These are phyloP conservation scores for Coryphaenoides rupestris DNA, from an alignment of 2,113 vertebrate species.

Conservation along the genomic window DNA sequence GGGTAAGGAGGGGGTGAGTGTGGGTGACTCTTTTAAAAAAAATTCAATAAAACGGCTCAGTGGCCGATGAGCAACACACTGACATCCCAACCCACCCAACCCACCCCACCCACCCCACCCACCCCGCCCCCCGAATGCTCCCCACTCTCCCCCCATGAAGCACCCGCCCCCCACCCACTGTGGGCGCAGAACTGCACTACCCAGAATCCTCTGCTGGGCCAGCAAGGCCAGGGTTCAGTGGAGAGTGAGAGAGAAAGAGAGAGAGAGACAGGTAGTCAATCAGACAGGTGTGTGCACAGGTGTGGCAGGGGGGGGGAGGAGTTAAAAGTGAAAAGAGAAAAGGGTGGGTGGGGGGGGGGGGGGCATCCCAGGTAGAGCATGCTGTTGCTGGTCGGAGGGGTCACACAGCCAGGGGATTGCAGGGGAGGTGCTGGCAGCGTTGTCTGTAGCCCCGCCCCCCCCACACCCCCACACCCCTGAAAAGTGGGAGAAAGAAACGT, in stretches of 20 bases:
- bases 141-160: too few species aligned
- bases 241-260: too few species aligned
- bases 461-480: neutral
- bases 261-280: constrained; percentile 19
- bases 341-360: too few species aligned
- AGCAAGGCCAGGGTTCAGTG: constrained; percentile 36
- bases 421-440: too few species aligned
- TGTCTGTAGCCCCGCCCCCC: too few species aligned
- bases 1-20: neutral
- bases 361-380: too few species aligned
- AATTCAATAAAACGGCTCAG: constrained; percentile 30
- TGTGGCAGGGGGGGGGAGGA: too few species aligned
- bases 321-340: too few species aligned
- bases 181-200: constrained; percentile 60
- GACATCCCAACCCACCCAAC: constrained; percentile 25
- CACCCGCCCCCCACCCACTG: too few species aligned
- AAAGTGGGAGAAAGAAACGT: neutral
- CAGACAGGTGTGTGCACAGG: too few species aligned
- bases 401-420: too few species aligned
- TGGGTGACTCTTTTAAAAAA: constrained; percentile 17
- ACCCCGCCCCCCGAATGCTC: constrained; percentile 14
- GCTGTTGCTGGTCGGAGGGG: too few species aligned
- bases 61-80: constrained; percentile 19
- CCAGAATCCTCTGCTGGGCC: constrained; percentile 48
- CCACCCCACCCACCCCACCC: constrained; percentile 24